A percentile compares a stretch with the other conserved stretches of the same genome.
Conservation (phyloP, 2,797 vertebrate genomes). For the Myoxocephalus aenaeus region DNA sequence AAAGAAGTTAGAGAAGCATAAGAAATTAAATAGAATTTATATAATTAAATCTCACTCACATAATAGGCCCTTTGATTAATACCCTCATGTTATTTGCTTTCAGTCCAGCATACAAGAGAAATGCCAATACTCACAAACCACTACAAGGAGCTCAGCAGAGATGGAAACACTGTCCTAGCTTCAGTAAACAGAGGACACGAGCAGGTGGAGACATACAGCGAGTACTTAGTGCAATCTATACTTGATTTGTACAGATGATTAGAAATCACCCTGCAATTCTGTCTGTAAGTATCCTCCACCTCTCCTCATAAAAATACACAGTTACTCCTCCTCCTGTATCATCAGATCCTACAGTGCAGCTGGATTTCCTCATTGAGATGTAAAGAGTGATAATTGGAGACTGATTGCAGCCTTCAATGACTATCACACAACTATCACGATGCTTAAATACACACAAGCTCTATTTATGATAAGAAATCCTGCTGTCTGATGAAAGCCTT, state of each 20-base stretch:
- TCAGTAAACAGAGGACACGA: conserved; percentile 33
- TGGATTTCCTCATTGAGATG: conserved; percentile 79
- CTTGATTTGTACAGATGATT: conserved; percentile 71
- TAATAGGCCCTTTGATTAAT: conserved; percentile 34
- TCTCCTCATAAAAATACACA: conserved; percentile 56
- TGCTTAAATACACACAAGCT: conserved; percentile 55
- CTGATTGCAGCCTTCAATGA: conserved; percentile 82
- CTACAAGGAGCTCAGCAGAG: conserved; percentile 1
- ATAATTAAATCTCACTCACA: conserved; percentile 52
- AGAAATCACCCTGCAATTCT: conserved; percentile 67
- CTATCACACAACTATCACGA: conserved; percentile 60
- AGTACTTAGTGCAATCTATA: conserved; percentile 43
- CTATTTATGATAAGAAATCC: conserved; percentile 44
- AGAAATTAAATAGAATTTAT: conserved; percentile 56
- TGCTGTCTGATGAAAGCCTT: conserved; percentile 60
- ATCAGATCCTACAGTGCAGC: conserved; percentile 64
- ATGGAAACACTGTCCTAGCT: conserved; percentile 33
- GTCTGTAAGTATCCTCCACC: conserved; percentile 63
- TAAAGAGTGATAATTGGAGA: conserved; percentile 83
- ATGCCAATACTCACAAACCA: conserved; percentile 29
- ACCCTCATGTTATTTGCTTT: conserved; percentile 41
- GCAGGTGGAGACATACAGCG: conserved; percentile 52
- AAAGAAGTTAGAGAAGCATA: conserved; percentile 44
- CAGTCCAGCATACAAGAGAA: conserved; percentile 33
- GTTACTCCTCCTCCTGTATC: conserved; percentile 60